A percentile compares a stretch with the other conserved stretches of the same genome.
These are phyloP conservation scores for Fissipunctia ypsillon DNA, from an alignment of 2,888 invertebrate species.

Conservation along the genomic window DNA sequence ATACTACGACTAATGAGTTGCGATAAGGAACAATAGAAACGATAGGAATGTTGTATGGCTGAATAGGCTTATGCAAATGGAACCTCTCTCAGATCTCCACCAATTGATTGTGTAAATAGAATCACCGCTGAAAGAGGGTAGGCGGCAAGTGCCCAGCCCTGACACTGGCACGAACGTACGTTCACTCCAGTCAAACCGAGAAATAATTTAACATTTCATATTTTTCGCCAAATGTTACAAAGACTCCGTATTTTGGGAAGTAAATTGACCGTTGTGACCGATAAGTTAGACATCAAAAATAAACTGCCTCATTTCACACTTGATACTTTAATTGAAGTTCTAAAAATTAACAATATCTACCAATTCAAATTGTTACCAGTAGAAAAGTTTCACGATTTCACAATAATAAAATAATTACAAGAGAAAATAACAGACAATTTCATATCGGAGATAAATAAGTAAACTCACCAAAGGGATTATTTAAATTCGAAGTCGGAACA, in stretches of 20 bases:
- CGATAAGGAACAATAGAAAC: no score
- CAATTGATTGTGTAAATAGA: slow-evolving; percentile 50
- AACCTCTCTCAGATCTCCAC: slow-evolving; percentile 19
- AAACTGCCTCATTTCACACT: background rate
- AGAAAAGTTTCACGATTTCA: background rate
- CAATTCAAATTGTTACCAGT: background rate
- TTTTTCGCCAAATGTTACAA: background rate
- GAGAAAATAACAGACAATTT: background rate
- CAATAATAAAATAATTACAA: background rate
- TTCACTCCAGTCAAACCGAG: background rate
- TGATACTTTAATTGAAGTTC: background rate
- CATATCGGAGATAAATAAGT: background rate
- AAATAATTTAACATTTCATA: slow-evolving; percentile 8
- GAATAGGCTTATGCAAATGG: no score
- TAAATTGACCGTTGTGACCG: no score
- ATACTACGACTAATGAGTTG: no score
- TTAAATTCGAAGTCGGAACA: slow-evolving; percentile 20
- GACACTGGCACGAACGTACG: slow-evolving; percentile 24
- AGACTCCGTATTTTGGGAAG: no score
- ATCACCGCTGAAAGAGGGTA: slow-evolving; percentile 14
- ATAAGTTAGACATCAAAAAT: background rate
- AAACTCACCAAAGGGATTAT: background rate
- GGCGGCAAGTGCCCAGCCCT: slow-evolving; percentile 14
- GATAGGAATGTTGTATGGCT: no score
- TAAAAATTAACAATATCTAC: background rate